Evolutionary conservation across 2,888 invertebrate species (phyloP), one percentile per base, ranked within the genome.

Genomic region (Andrena praecox): DNA sequence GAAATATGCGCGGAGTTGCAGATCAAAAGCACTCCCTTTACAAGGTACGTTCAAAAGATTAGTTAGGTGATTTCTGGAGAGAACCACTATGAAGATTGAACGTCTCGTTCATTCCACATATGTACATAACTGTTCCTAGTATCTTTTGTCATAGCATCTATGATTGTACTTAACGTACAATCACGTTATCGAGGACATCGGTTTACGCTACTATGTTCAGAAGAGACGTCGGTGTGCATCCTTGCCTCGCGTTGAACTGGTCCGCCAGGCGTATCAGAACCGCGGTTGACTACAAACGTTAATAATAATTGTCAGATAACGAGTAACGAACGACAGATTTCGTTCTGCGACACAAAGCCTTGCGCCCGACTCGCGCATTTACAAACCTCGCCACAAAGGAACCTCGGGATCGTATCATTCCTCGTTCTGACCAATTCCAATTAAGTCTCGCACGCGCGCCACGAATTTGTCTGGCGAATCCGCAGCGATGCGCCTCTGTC

Each of bases 281-380:
- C 50, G 8, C 24, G 16, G 63, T 48, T 60, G 59, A 80, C 69
- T 70, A n/a, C 73, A 29, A 69, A 74, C 74, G 69, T 81, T 81
- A 81, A 74, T 81, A 81, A 81, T 74, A 81, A 81, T 81, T 74
- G 74, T 81, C 74, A 70, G 69, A 70, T 81, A 81, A 81, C 81
- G 69, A 74, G 64, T 52, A 70, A 54, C 79, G 64, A 67, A 72
- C 50, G 62, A 72, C 80, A 80, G 80, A 80, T 81, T 74, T 81
- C 48, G 63, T 80, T 60, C 20, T 16, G 24, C n/a, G 27, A 10
- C 7, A 81, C 82, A 81, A 74, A 81, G 81, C 81, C 64, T 73
- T 35, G 69, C 35, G 50, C 42, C 33, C 33, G 31, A 27, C 7
- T 20, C 27, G 35, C 12, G 6, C 42, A 60, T 35, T 56, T 63